Evolutionary conservation across 2,888 invertebrate genomes (phyloP).

Genomic region (Drosophila macrospina): DNA sequence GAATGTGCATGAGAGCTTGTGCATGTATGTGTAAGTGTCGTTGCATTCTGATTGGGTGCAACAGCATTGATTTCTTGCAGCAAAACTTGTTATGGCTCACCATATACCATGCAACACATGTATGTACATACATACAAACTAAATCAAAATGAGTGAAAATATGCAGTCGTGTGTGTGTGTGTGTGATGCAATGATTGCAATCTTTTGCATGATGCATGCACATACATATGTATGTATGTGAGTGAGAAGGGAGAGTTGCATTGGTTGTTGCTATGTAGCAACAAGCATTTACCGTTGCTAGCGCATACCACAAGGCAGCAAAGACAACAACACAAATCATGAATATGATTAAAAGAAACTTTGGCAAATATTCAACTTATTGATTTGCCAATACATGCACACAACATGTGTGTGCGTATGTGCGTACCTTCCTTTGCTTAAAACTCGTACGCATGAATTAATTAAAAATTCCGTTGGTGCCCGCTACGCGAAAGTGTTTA

Average conservation of each 20-base stretch:
- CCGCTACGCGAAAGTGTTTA: slow-evolving; percentile 71
- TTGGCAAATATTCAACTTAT: slow-evolving; percentile 61
- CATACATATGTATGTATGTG: no score
- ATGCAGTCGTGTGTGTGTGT: neutral
- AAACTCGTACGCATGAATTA: slow-evolving; percentile 72
- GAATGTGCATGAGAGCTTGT: neutral
- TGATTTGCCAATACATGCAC: slow-evolving; percentile 58
- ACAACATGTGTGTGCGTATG: neutral
- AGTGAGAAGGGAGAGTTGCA: neutral
- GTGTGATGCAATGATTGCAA: neutral
- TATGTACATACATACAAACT: neutral
- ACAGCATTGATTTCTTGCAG: slow-evolving; percentile 37
- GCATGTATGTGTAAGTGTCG: slow-evolving; percentile 3
- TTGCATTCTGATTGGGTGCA: slow-evolving; percentile 46
- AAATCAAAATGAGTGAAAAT: neutral
- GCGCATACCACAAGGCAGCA: neutral
- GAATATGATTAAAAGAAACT: slow-evolving; percentile 65
- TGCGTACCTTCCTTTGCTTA: neutral
- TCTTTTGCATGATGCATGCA: neutral
- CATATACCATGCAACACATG: neutral
- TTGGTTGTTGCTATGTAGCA: slow-evolving; percentile 3
- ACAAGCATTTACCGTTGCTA: slow-evolving; percentile 33
- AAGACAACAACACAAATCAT: slow-evolving; percentile 45
- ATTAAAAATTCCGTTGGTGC: slow-evolving; percentile 75
- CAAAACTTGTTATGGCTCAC: slow-evolving; percentile 27